Evolutionary conservation across 2,113 vertebrate species (phyloP).

Genomic region (Nothobranchius furzeri): DNA sequence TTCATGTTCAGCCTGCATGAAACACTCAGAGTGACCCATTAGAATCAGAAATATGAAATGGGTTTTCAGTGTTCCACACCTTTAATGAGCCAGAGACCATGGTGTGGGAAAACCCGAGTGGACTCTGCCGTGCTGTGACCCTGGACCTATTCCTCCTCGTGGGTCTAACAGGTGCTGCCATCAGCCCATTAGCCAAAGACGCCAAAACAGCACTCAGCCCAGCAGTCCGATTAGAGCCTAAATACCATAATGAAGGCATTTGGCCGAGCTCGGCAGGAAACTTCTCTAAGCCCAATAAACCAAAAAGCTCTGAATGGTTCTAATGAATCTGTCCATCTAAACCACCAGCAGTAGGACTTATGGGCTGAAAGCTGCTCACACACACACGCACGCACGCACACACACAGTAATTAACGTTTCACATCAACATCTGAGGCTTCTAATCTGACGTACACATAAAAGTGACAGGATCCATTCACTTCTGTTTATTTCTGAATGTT

Average conservation of each 20-base stretch:
- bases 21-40: no score
- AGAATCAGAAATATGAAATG: no score
- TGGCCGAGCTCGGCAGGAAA: slow-evolving; percentile 51
- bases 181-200: slow-evolving; percentile 65
- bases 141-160: slow-evolving; percentile 41
- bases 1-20: no score
- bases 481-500: background rate
- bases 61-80: background rate
- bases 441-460: slow-evolving; percentile 36
- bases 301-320: slow-evolving; percentile 33
- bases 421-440: slow-evolving; percentile 30
- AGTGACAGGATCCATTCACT: slow-evolving; percentile 19
- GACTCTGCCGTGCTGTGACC: background rate
- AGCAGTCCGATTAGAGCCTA: slow-evolving; percentile 60
- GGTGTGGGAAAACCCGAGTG: no score
- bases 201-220: slow-evolving; percentile 74
- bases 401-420: slow-evolving; percentile 46
- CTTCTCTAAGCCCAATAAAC: slow-evolving; percentile 63
- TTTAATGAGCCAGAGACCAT: background rate
- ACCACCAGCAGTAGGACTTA: slow-evolving; percentile 32
- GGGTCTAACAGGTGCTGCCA: slow-evolving; percentile 62
- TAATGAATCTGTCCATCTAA: slow-evolving; percentile 45
- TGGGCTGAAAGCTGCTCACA: no score
- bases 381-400: background rate
- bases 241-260: slow-evolving; percentile 74